These are phyloP conservation scores for Rhinolophus sinicus DNA, from an alignment of 2,113 vertebrate species.

Conservation along the genomic window DNA sequence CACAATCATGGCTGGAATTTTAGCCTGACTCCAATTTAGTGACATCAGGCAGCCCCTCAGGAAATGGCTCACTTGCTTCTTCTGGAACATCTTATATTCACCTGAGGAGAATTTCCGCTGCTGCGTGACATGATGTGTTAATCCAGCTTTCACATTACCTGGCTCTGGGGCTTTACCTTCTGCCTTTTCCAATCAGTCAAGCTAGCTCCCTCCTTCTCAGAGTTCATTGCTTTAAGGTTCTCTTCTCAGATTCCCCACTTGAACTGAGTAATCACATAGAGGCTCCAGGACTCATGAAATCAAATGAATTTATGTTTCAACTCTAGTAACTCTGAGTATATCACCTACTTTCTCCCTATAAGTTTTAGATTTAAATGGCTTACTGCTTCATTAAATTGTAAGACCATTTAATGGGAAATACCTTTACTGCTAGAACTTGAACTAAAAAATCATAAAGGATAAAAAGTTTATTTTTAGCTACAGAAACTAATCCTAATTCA, in stretches of 20 bases:
- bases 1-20: background rate
- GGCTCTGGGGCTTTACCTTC: constrained; percentile 32
- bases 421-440: background rate
- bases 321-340: background rate
- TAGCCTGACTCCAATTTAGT: background rate
- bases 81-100: background rate
- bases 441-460: constrained; percentile 34
- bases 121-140: background rate
- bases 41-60: background rate
- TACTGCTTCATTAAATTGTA: constrained; percentile 56
- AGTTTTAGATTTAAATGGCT: constrained; percentile 23
- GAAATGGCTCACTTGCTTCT: background rate
- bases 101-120: background rate
- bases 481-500: constrained; percentile 11
- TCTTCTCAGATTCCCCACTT: constrained; percentile 39
- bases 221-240: constrained; percentile 57
- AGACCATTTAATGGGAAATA: constrained; percentile 25
- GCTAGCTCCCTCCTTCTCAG: constrained; percentile 37
- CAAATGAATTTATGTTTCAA: constrained; percentile 67
- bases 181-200: constrained; percentile 63
- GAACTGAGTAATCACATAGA: constrained; percentile 17
- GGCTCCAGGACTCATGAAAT: constrained; percentile 37
- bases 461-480: constrained; percentile 51
- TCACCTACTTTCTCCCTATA: constrained; percentile 7
- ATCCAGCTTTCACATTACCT: background rate